Conservation (phyloP, 2,113 vertebrate species). For the Conger conger region DNA sequence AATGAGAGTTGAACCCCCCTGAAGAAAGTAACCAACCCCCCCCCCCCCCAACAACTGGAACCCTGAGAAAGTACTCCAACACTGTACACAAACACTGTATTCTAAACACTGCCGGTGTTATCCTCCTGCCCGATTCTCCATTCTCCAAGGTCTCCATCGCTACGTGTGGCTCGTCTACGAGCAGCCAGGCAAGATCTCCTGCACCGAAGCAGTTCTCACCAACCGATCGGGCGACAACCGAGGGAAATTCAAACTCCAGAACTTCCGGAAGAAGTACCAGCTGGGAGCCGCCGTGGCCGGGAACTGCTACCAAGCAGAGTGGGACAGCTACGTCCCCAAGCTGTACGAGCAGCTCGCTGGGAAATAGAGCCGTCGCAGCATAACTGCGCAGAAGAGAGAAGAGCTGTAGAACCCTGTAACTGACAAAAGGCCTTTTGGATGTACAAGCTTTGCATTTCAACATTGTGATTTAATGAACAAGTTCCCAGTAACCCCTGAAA, state of each 20-base stretch:
- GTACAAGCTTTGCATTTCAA: neutral
- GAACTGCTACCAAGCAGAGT: slow-evolving; percentile 91
- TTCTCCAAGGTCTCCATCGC: slow-evolving; percentile 90
- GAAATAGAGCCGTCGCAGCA: slow-evolving; percentile 65
- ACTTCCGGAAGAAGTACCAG: slow-evolving; percentile 85
- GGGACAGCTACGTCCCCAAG: slow-evolving; percentile 93
- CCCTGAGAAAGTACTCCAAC: too few species aligned
- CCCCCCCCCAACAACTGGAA: too few species aligned
- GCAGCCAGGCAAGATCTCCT: slow-evolving; percentile 74
- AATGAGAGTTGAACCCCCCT: too few species aligned
- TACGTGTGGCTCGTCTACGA: slow-evolving; percentile 96
- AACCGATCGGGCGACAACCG: slow-evolving; percentile 86
- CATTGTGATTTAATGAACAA: neutral
- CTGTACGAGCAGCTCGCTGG: slow-evolving; percentile 88
- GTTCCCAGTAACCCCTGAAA: neutral
- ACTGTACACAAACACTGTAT: too few species aligned
- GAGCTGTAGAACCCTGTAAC: neutral
- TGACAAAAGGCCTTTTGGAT: neutral
- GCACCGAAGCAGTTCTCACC: slow-evolving; percentile 76
- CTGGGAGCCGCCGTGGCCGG: slow-evolving; percentile 80
- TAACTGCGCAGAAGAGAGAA: neutral
- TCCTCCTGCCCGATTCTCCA: neutral
- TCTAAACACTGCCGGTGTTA: too few species aligned
- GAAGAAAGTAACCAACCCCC: too few species aligned
- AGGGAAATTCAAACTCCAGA: slow-evolving; percentile 81